Conservation (phyloP, 2,888 invertebrate genomes). For the Acrocera orbiculus region DNA sequence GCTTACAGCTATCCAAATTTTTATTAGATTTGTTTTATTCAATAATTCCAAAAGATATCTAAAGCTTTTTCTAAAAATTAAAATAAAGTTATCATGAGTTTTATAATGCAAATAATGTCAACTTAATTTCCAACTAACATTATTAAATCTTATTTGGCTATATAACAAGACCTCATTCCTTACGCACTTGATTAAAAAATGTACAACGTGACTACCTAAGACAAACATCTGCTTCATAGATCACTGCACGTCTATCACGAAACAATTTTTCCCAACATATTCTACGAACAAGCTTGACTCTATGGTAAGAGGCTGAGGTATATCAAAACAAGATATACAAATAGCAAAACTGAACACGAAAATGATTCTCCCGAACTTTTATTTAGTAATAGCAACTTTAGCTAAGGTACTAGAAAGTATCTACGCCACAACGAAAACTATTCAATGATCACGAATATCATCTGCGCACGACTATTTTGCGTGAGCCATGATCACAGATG, state of each 20-base stretch:
- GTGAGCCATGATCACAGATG: slow-evolving; percentile 16
- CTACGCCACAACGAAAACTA: slow-evolving; percentile 3
- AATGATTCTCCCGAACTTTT: neutral
- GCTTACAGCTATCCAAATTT: too few relatives aligned
- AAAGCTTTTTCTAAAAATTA: too few relatives aligned
- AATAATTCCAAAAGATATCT: too few relatives aligned
- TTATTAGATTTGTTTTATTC: too few relatives aligned
- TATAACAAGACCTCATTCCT: too few relatives aligned
- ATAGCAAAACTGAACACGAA: slow-evolving; percentile 2
- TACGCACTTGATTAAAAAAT: too few relatives aligned
- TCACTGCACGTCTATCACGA: slow-evolving; percentile 8
- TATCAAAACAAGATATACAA: slow-evolving; percentile 6
- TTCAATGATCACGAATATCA: slow-evolving; percentile 15
- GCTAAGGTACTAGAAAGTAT: neutral
- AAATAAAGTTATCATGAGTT: too few relatives aligned
- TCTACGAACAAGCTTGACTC: slow-evolving; percentile 6
- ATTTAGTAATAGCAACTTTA: neutral
- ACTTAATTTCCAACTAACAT: too few relatives aligned
- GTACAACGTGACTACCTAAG: too few relatives aligned
- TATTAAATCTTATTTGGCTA: too few relatives aligned
- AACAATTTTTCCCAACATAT: slow-evolving; percentile 6
- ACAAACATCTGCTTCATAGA: too few relatives aligned
- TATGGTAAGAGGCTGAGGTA: slow-evolving; percentile 7
- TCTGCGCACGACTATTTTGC: slow-evolving; percentile 18
- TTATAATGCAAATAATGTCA: too few relatives aligned